phyloP scores from a whole-genome alignment of 2,888 invertebrate species.

The Coenonympha glycerion region DNA sequence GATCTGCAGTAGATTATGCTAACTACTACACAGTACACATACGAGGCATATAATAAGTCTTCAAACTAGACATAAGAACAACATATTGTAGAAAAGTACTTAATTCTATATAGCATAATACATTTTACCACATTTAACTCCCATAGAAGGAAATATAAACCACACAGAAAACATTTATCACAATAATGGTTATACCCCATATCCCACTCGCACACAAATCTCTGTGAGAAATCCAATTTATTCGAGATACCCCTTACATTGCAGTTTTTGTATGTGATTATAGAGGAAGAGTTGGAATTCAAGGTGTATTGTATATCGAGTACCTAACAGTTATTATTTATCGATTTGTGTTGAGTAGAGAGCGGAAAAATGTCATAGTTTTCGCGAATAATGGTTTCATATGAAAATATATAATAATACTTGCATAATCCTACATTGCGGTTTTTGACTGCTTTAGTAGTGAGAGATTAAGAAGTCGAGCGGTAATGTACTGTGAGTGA shows the following conservation, averaged over 20 bases:
- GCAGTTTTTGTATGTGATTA: neutral
- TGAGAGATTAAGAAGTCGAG: neutral
- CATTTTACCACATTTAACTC: too few species aligned
- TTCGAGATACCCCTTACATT: conserved; percentile 1
- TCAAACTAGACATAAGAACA: too few species aligned
- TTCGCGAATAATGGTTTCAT: too few species aligned
- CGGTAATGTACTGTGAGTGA: neutral
- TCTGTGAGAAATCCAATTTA: neutral
- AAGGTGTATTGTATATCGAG: conserved; percentile 12
- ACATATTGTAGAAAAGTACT: too few species aligned
- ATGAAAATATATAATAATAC: too few species aligned
- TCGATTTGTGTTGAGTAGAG: conserved; percentile 2
- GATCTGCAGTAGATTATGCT: too few species aligned
- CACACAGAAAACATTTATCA: conserved; percentile 20
- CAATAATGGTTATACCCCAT: conserved; percentile 9
- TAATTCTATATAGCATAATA: too few species aligned
- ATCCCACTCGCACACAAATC: conserved; percentile 4
- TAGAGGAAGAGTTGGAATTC: neutral
- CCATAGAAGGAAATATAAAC: conserved; percentile 17
- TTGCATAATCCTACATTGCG: neutral
- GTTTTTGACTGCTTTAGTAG: neutral
- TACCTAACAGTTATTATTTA: neutral
- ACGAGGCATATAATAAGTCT: too few species aligned
- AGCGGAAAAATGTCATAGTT: neutral
- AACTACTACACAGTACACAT: too few species aligned